Evolutionary conservation across 2,797 vertebrate genomes (phyloP), one percentile per base, ranked within the genome.

Genomic region (Poecilia wingei): DNA sequence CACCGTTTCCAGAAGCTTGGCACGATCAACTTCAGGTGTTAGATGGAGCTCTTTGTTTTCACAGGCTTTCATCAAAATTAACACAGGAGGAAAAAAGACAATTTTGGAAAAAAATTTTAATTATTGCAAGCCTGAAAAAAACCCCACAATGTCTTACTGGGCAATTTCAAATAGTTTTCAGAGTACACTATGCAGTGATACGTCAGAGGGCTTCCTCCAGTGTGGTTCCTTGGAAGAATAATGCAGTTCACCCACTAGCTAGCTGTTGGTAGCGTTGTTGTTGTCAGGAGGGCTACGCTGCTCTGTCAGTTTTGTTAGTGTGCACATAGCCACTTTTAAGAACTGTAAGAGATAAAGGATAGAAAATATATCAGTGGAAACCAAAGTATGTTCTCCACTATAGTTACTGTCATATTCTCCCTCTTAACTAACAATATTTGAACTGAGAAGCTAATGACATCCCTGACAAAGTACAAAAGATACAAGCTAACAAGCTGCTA

Each of bases 151-250:
- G 55, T 41, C 49, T 45, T 25, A 45, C 6, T 36, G 59, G 74
- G 51, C 77, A 1, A 49, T 51, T 83, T 78, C 53, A 64, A 28
- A 31, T 33, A 77, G 6, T 73, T 9, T 72, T 79, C 64, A 75
- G 57, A 13, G 49, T 2, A 14, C 68, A 53, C 61, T 75, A 25
- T 2, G n/a, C 72, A 75, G 36, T 43, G 18, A 16, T 41, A 43
- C 80, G 83, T 82, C 83, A 20, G 36, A 82, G 83, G 88, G 70
- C n/a, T 53, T 76, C 72, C 72, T 76, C 70, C 8, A 6, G 75
- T 25, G n/a, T 14, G 6, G n/a, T 25, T 1, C 75, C 79, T 82
- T 18, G 12, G 49, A 85, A 86, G 82, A 66, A 84, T 70, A 33
- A 10, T 14, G 47, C 66, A 53, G 43, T 31, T 45, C 51, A 33